A percentile compares a stretch with the other conserved stretches of the same genome.
These are phyloP conservation scores for Dreissena rostriformis DNA, from an alignment of 1,140 invertebrate genomes.

Conservation along the genomic window DNA sequence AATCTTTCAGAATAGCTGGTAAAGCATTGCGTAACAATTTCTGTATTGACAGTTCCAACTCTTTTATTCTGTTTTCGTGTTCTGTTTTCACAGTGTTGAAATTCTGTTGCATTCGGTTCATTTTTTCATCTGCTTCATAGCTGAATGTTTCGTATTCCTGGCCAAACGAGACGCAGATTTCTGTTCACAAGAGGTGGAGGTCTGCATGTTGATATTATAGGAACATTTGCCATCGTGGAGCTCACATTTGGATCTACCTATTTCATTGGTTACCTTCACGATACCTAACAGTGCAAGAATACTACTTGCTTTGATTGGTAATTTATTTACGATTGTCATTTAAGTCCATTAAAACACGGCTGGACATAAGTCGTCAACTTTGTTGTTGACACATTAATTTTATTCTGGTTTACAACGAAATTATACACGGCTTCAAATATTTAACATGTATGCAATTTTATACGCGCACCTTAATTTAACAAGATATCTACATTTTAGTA, in stretches of 20 bases:
- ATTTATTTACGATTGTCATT: too few relatives aligned
- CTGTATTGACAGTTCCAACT: slow-evolving; percentile 53
- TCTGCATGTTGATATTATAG: slow-evolving; percentile 33
- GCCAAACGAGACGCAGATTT: not conserved
- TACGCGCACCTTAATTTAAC: too few relatives aligned
- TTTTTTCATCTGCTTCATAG: slow-evolving; percentile 13
- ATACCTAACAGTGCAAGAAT: too few relatives aligned
- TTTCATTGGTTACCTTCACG: too few relatives aligned
- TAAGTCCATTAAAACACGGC: too few relatives aligned
- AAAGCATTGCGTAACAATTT: slow-evolving; percentile 44
- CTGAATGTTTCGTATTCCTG: not conserved
- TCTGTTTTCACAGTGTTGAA: slow-evolving; percentile 49
- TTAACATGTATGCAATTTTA: too few relatives aligned
- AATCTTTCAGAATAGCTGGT: not conserved
- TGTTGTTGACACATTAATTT: too few relatives aligned
- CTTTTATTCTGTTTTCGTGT: slow-evolving; percentile 56
- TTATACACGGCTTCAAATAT: too few relatives aligned
- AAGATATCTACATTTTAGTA: too few relatives aligned
- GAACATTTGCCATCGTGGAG: slow-evolving; percentile 45
- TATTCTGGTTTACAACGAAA: too few relatives aligned
- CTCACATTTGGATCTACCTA: slow-evolving; percentile 31
- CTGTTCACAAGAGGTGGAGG: not conserved
- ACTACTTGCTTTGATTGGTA: too few relatives aligned
- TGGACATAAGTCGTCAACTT: too few relatives aligned
- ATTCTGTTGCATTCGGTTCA: slow-evolving; percentile 46